Evolutionary conservation across 2,888 invertebrate genomes (phyloP).

Genomic region (Entomobrya multifasciata): DNA sequence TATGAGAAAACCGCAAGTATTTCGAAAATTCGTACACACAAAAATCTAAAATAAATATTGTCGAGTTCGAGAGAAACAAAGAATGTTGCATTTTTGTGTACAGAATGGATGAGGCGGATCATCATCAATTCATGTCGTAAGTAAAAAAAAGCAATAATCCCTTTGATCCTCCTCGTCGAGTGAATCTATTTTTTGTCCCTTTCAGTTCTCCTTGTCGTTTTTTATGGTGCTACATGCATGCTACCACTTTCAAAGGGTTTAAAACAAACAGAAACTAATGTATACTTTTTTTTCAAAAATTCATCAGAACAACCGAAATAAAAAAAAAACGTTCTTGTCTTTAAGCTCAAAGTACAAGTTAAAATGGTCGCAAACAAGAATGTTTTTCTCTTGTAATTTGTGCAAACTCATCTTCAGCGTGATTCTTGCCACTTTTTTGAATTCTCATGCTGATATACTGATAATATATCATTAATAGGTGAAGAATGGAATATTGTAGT

Average conservation of each 20-base stretch:
- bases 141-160: constrained; percentile 33
- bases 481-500: constrained; percentile 5
- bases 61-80: constrained; percentile 1
- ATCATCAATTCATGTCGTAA: constrained; percentile 19
- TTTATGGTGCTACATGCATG: neutral
- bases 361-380: constrained; percentile 27
- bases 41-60: neutral
- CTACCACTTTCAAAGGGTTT: neutral
- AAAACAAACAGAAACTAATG: constrained; percentile 29
- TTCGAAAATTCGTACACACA: constrained; percentile 12
- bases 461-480: constrained; percentile 30
- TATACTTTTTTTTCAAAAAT: neutral
- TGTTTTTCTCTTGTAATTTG: constrained; percentile 33
- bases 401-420: constrained; percentile 26
- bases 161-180: neutral
- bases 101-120: constrained; percentile 24
- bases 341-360: neutral
- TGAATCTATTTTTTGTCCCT: constrained; percentile 30
- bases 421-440: constrained; percentile 10
- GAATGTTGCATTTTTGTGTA: neutral
- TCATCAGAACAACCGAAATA: constrained; percentile 3
- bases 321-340: neutral
- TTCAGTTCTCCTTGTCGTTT: constrained; percentile 14
- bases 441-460: constrained; percentile 31
- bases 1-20: constrained; percentile 57